Evolutionary conservation across 2,888 invertebrate species (phyloP), one percentile per base, ranked within the genome.

Genomic region (Hydropsyche betteni): DNA sequence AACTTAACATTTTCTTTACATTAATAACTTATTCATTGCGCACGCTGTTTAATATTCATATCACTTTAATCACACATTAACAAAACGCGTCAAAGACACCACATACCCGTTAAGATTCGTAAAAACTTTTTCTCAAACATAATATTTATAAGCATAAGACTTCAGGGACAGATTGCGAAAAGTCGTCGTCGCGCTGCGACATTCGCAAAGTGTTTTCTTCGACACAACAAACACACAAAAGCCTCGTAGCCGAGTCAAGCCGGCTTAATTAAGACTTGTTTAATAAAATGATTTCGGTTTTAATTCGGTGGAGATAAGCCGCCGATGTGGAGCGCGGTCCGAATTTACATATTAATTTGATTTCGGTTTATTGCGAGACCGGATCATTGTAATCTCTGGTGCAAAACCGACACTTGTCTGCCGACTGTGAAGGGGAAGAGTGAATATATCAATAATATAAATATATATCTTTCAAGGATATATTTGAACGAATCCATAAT

Each of bases 281-380:
- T 70, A 70, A 75, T 75, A 75, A 75, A 75, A 75, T 75, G 61
- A 75, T 75, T 75, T 61, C 61, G 64, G 71, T 71, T 71, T 75
- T 75, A 75, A 75, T 70, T 68, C 71, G 7, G 44, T 10, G 52
- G 71, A 75, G 75, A 75, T 75, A 75, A 75, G 75, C 75, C 50
- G 44, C 50, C 55, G 75, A 75, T 55, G 70, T 58, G 71, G 44
- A 55, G 36, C 68, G n/a, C 55, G 33, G 14, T 34, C 36, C 34
- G 24, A 71, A 75, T 75, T 75, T 71, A 68, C 75, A 75, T 75
- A 75, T 75, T 71, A 75, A 75, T 75, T 75, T 75, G 75, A 75
- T 75, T 75, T 75, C 70, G 75, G 75, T 61, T 75, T 75, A 75
- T 75, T 75, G 61, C 44, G 61, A 61, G 61, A 75, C 71, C 58